Evolutionary conservation across 2,888 invertebrate genomes (phyloP), one percentile per base, ranked within the genome.

Genomic region (Busseola fusca): DNA sequence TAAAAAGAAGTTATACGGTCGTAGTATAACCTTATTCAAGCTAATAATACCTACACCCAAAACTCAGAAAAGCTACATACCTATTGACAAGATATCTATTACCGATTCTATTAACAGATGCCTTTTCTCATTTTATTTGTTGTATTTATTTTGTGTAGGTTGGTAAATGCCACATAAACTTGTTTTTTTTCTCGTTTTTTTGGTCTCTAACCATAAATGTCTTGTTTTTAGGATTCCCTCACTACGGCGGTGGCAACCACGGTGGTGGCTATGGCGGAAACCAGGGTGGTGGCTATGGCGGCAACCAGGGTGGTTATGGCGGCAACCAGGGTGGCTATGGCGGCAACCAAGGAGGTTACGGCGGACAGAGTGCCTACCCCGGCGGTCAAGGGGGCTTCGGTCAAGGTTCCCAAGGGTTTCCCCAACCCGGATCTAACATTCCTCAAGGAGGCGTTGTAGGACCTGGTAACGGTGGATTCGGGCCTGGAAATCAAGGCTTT

Each of bases 331-430:
- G 82, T 12, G 68, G 78, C 0, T 48, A 37, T 14, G 75, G 64
- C 0, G 30, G 76, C 14, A 63, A 25, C 27, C 74, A 78, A 12
- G 74, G 72, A 0, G 77, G 76, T 18, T 64, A 58, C 25, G 65
- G 56, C 25, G 64, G 64, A 34, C 76, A 69, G 30, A 62, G 25
- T 14, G 21, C 45, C 34, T 54, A 25, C 27, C 63, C 63, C 0
- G 7, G 72, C n/a, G n/a, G 50, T 1, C 73, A 76, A 27, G 59
- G 56, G 1, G 69, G 70, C 7, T 80, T 65, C 25, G 79, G 78
- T 6, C 82, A 78, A 30, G 79, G 80, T 12, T n/a, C 52, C 16
- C 74, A 83, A 67, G 83, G 78, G 3, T 73, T 59, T 18, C 83
- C 79, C 3, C 66, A 64, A 48, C 45, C 58, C n/a, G 64, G 78